Base-by-base conservation (phyloP, 2,113 vertebrate genomes). In the Mola mola region DNA sequence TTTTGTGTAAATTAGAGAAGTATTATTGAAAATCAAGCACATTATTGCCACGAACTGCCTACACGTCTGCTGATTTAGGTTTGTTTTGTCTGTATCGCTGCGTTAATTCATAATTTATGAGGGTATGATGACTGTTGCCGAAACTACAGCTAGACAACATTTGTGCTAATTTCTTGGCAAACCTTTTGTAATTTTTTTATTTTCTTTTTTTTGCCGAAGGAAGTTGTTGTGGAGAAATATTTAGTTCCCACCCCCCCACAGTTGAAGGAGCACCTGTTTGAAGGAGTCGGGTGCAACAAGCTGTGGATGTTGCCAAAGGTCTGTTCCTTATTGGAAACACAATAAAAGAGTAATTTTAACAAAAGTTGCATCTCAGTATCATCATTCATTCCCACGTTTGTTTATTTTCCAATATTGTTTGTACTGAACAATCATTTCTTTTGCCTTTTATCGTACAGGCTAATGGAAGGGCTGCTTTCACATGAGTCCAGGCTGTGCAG, bases 281-380 rank as follows among this genome's bases (percentile, higher is more conserved):
- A 71, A 67, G 63, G 72, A 79, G 61, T 66, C 56, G 31, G 76
- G 65, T 76, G 72, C 77, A 61, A 63, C 63, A 73, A 50, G 48
- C 52, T 80, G 64, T 75, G 58, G 63, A 47, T 63, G 77, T 75
- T 71, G 44, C 66, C n/a, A 74, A 77, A 53, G 66, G 20, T 79
- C 57, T 70, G 66, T 69, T 72, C 49, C 50, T 80, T 65, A 37
- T 58, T 75, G 62, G 6, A 1, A 70, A 75, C 58, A 75, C 49
- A 75, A 49, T 78, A 79, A 87, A 83, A 68, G 67, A 63, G 73
- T 55, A 43, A 70, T 75, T 84, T 86, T 81, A 68, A 52, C 60
- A 60, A 46, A 51, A 43, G 36, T 9, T 51, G 41, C 5, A 22
- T 4, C 41, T 42, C 26, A 8, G 4, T 24, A 57, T 33, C 19